A percentile compares a stretch with the other conserved stretches of the same genome.
Evolutionary conservation across 1,140 invertebrate species (phyloP).

Genomic region (Heliconius melpomene): DNA sequence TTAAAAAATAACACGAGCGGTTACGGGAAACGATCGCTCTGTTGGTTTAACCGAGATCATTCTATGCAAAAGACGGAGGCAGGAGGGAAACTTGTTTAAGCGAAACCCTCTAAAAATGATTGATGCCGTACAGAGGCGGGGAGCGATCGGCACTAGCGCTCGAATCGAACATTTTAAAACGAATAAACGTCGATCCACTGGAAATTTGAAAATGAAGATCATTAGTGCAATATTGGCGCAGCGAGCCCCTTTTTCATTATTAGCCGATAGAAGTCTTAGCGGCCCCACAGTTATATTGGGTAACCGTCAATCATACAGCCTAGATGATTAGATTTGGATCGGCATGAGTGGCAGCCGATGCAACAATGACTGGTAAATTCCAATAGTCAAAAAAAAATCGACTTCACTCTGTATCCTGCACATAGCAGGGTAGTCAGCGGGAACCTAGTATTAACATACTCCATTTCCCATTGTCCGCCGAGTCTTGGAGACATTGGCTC

Average conservation of each 20-base stretch:
- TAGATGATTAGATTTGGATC: conserved; percentile 47
- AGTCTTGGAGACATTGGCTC: too few species aligned
- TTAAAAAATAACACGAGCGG: conserved; percentile 79
- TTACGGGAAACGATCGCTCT: conserved; percentile 66
- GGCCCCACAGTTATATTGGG: conserved; percentile 50
- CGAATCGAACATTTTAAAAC: conserved; percentile 71
- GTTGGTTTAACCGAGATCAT: conserved; percentile 79
- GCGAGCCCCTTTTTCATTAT: conserved; percentile 65
- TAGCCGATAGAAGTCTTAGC: conserved; percentile 59
- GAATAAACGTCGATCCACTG: conserved; percentile 76
- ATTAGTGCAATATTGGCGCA: conserved; percentile 71
- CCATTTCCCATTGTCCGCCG: too few species aligned
- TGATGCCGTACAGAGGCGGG: conserved; percentile 71
- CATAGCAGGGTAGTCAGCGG: too few species aligned
- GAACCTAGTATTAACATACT: too few species aligned
- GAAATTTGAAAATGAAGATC: conserved; percentile 75
- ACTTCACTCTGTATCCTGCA: too few species aligned
- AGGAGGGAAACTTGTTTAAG: conserved; percentile 79
- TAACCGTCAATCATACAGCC: conserved; percentile 57
- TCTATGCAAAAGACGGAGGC: conserved; percentile 75
- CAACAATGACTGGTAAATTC: conserved; percentile 48
- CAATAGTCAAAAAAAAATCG: too few species aligned
- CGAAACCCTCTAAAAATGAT: conserved; percentile 81
- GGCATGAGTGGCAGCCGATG: conserved; percentile 33
- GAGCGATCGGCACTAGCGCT: conserved; percentile 52